Evolutionary conservation across 2,888 invertebrate species (phyloP).

Genomic region (Balanococcus diminutus): DNA sequence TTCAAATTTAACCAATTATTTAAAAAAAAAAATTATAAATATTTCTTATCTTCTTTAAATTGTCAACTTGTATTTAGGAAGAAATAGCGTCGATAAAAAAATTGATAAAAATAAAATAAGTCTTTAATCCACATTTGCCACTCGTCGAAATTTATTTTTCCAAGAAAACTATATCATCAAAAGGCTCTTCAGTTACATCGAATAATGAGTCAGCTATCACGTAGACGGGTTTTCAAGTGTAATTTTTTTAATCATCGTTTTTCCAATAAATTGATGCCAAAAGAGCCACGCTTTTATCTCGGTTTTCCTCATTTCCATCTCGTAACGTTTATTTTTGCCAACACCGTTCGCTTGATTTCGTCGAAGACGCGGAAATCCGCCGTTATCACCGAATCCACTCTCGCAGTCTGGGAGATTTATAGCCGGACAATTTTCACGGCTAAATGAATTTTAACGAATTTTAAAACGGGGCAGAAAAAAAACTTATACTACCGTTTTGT

Average conservation of each 20-base stretch:
- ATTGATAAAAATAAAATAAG: too few species aligned
- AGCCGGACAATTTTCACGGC: not conserved
- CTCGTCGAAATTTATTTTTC: too few species aligned
- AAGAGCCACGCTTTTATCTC: not conserved
- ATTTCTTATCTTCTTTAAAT: too few species aligned
- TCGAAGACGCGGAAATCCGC: not conserved
- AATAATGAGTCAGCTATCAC: not conserved
- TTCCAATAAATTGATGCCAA: not conserved
- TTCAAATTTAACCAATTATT: too few species aligned
- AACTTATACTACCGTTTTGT: not conserved
- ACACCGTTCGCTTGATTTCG: not conserved
- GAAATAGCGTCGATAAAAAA: too few species aligned
- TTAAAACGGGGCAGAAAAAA: not conserved
- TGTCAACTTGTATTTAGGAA: too few species aligned
- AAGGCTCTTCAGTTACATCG: too few species aligned
- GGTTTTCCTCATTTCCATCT: not conserved
- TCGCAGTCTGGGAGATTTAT: not conserved
- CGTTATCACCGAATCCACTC: not conserved
- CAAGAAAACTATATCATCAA: too few species aligned
- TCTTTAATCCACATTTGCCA: too few species aligned
- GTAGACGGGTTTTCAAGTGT: not conserved
- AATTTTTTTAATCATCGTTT: not conserved
- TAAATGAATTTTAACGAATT: constrained; percentile 15
- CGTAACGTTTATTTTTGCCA: not conserved
- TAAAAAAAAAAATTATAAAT: too few species aligned